A percentile compares a stretch with the other conserved stretches of the same genome.
phyloP scores from a whole-genome alignment of 2,113 vertebrate species.

The Vanacampus margaritifer region DNA sequence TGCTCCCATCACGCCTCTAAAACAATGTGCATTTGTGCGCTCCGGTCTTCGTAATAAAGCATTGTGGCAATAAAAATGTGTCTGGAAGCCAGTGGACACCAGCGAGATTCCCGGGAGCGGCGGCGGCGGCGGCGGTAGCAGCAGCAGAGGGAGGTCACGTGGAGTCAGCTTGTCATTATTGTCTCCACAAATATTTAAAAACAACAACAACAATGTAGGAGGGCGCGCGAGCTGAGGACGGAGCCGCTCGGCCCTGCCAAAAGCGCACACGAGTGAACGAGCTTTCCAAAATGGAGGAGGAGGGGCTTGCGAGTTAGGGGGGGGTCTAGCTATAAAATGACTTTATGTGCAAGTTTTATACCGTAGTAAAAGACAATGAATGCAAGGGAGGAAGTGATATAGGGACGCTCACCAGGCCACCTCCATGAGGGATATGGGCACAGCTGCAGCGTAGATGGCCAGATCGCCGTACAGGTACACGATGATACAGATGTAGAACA shows the following conservation, averaged over 20 bases:
- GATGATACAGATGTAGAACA: constrained; percentile 99
- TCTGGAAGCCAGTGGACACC: constrained; percentile 43
- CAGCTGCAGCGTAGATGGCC: constrained; percentile 95
- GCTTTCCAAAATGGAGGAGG: constrained; percentile 1
- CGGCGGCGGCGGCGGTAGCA: neutral
- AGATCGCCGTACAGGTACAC: constrained; percentile 96
- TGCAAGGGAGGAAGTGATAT: neutral
- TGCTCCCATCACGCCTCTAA: constrained; percentile 2
- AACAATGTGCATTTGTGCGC: constrained; percentile 18
- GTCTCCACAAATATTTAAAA: constrained; percentile 14
- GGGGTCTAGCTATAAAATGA: neutral
- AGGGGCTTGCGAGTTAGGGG: neutral
- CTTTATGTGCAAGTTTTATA: neutral
- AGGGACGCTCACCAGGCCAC: constrained; percentile 87
- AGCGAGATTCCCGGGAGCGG: constrained; percentile 10
- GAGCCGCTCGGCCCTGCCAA: constrained; percentile 7
- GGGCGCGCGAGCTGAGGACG: neutral
- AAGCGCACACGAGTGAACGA: neutral
- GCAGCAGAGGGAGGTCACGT: neutral
- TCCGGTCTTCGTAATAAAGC: constrained; percentile 24
- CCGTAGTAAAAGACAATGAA: constrained; percentile 2
- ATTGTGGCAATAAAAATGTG: constrained; percentile 59
- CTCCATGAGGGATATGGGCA: constrained; percentile 93
- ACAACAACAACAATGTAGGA: neutral
- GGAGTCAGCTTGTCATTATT: constrained; percentile 39